These are phyloP conservation scores for Panthera tigris DNA, from an alignment of 2,113 vertebrate species.

Conservation along the genomic window DNA sequence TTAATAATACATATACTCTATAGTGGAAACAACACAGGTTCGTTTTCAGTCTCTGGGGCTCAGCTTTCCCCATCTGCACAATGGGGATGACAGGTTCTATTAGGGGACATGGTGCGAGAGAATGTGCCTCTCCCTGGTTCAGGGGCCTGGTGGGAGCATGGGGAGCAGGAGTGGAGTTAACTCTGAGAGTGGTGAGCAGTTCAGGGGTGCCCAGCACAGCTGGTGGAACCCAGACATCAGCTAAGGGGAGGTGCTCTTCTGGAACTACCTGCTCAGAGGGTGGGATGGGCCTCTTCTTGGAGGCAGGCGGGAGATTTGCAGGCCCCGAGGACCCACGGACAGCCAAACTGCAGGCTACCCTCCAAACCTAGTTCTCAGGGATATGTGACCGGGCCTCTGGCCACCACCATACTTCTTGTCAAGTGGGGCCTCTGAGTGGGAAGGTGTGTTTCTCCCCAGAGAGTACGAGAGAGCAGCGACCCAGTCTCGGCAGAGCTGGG, in stretches of 20 bases:
- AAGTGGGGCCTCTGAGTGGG: neutral
- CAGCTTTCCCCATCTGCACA: neutral
- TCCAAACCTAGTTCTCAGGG: neutral
- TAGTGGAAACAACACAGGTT: neutral
- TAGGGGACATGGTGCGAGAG: neutral
- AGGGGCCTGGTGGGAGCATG: accelerated
- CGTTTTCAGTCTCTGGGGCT: neutral
- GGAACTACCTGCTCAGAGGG: accelerated
- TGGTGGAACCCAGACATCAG: neutral
- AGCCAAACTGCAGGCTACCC: neutral
- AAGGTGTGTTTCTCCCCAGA: neutral
- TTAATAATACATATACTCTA: neutral
- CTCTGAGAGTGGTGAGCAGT: neutral
- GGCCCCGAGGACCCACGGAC: neutral
- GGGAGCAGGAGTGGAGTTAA: neutral
- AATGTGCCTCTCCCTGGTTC: neutral
- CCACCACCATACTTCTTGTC: neutral
- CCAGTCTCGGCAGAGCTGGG: accelerated
- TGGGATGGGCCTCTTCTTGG: neutral
- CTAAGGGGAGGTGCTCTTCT: neutral
- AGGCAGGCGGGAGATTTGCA: neutral
- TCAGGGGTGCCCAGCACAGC: neutral
- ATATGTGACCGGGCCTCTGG: neutral
- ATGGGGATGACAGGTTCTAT: neutral
- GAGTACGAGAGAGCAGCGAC: neutral